Conservation (phyloP, 2,797 vertebrate genomes). For the Micrastur ruficollis region DNA sequence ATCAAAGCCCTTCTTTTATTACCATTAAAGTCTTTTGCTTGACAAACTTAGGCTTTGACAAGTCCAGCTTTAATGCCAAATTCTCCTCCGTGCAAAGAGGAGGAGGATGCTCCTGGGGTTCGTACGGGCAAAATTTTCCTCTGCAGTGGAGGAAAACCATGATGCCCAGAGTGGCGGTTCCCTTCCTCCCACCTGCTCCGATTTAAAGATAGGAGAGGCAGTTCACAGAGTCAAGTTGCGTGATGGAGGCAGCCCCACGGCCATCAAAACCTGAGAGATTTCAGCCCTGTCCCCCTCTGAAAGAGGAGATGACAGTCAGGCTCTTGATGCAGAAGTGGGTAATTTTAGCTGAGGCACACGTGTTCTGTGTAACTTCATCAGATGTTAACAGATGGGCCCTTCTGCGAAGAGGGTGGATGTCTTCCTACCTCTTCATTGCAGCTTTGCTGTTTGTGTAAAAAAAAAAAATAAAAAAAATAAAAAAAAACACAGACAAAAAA, state of each 20-base stretch:
- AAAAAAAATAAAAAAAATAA: background rate
- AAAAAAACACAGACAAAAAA: background rate
- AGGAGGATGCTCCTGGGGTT: background rate
- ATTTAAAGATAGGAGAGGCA: background rate
- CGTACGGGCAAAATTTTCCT: background rate
- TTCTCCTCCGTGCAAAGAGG: background rate
- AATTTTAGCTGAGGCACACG: slow-evolving; percentile 47
- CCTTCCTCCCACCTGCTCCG: background rate
- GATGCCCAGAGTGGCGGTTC: background rate
- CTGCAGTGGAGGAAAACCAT: background rate
- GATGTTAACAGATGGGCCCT: slow-evolving; percentile 63
- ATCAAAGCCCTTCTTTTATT: background rate
- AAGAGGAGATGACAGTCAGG: slow-evolving; percentile 22
- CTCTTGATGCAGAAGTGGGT: background rate
- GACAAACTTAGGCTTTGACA: background rate
- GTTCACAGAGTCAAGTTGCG: background rate
- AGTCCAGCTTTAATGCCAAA: background rate
- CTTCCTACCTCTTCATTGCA: slow-evolving; percentile 41
- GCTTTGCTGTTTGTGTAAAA: background rate
- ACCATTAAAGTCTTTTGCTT: background rate
- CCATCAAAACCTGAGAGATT: slow-evolving; percentile 29
- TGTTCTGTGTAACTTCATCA: slow-evolving; percentile 51
- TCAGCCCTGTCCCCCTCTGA: background rate
- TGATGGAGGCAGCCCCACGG: background rate
- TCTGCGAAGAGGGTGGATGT: slow-evolving; percentile 26